A percentile compares a stretch with the other conserved stretches of the same genome.
phyloP scores from a whole-genome alignment of 2,113 vertebrate genomes.

The Thunnus maccoyii region DNA sequence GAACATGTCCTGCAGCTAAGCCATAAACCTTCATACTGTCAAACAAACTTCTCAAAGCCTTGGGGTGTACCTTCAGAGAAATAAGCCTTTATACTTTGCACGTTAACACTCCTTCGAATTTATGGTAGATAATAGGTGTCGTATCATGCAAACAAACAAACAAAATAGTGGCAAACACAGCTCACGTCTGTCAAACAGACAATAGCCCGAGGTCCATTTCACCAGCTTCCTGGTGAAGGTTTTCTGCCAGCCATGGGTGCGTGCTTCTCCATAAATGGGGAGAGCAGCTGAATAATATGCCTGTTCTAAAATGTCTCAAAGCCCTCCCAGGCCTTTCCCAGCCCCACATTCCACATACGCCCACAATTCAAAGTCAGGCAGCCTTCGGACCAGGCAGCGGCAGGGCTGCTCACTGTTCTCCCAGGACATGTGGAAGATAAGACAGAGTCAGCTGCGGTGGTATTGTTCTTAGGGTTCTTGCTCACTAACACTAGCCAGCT shows the following conservation, averaged over 20 bases:
- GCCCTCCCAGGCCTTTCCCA: constrained; percentile 39
- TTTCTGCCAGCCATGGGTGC: constrained; percentile 18
- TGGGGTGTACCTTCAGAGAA: constrained; percentile 7
- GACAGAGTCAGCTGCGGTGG: constrained; percentile 40
- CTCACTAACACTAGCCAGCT: constrained; percentile 45
- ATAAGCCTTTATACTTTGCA: constrained; percentile 11
- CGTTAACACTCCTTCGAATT: constrained; percentile 11
- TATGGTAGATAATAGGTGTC: neutral
- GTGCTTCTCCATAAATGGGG: constrained; percentile 36
- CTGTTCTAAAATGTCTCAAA: constrained; percentile 56
- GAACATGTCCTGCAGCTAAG: constrained; percentile 32
- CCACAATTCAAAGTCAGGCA: constrained; percentile 53
- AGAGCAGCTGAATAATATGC: constrained; percentile 59
- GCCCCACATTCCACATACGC: constrained; percentile 57
- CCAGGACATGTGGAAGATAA: constrained; percentile 58
- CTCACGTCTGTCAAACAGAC: constrained; percentile 49
- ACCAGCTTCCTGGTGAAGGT: constrained; percentile 26
- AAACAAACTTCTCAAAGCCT: constrained; percentile 26
- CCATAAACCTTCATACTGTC: constrained; percentile 28
- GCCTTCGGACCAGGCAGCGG: constrained; percentile 39
- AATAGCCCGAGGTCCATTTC: constrained; percentile 36
- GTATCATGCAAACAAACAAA: constrained; percentile 43
- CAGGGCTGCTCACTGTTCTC: constrained; percentile 26
- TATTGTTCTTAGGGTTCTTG: constrained; percentile 34
- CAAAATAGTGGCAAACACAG: constrained; percentile 19